Evolutionary conservation across 2,113 vertebrate genomes (phyloP), one percentile per base, ranked within the genome.

Genomic region (Felis chaus): DNA sequence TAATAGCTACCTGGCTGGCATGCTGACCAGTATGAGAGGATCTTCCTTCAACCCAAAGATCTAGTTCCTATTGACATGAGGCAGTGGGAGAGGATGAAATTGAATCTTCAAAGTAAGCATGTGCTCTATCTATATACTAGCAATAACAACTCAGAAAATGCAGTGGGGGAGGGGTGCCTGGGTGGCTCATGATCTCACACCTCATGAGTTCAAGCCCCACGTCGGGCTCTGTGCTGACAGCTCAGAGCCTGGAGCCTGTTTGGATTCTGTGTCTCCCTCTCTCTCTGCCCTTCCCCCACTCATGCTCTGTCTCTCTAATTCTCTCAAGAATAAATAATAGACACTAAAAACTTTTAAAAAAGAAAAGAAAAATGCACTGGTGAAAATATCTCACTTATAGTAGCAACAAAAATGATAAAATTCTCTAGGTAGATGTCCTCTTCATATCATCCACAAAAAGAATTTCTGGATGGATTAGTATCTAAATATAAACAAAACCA

Each of bases 381-480:
- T 4, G 85, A 95, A 97, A 89, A 66, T 12, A 80, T 19, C 23
- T 74, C 53, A 86, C 39, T 95, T 91, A 39, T 0, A 55, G 31
- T 36, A 93, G 55, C 48, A 87, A 61, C 10, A 85, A 82, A 92
- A 89, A 66, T 69, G 50, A 86, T 69, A 84, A 31, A 78, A 71
- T 55, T 65, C 29, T 74, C 50, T 76, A 39, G 55, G 5, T 33
- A 76, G 36, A 84, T 84, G 82, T 94, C 25, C 93, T 91, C 41
- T 94, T 94, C 31, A 91, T 15, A 66, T 80, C 7, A 73, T 63
- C 27, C 25, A 94, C 27, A 93, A 78, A 93, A 91, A 86, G 53
- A 83, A 88, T 88, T 94, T 93, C 79, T 91, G 39, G 41, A 79
- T 91, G 53, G 33, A 68, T 91, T 96, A 86, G 89, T 45, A 91